Conservation (phyloP, 2,888 invertebrate genomes). For the Herminia tarsipennalis region DNA sequence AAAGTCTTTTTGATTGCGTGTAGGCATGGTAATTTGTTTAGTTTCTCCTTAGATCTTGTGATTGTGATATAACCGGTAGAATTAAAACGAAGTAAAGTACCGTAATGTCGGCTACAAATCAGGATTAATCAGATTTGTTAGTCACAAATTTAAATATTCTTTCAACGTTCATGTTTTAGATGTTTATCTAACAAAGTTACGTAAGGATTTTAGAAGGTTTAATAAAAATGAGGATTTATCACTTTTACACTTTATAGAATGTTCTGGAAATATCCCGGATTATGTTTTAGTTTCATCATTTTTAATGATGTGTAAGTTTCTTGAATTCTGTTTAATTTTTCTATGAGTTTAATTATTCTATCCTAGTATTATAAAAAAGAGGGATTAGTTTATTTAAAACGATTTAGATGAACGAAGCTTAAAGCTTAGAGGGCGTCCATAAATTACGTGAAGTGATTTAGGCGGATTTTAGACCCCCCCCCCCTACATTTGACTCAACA, state of each 20-base stretch:
- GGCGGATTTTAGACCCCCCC: no score
- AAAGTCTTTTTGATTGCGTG: constrained; percentile 4
- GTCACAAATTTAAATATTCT: constrained; percentile 9
- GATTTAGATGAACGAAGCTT: no score
- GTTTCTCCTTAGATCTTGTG: constrained; percentile 10
- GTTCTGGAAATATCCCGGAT: not conserved
- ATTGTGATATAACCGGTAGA: not conserved
- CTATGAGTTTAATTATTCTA: no score
- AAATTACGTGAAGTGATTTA: no score
- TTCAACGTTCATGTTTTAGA: not conserved
- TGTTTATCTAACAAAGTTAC: not conserved
- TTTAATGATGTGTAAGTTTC: no score
- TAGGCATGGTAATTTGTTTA: constrained; percentile 17
- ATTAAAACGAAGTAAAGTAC: constrained; percentile 1
- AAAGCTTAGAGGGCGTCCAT: no score
- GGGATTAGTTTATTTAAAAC: no score
- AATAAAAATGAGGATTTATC: not conserved
- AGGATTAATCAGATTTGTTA: constrained; percentile 13
- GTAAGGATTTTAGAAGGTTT: not conserved
- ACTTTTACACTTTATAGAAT: not conserved
- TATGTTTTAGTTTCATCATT: no score
- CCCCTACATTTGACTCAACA: no score
- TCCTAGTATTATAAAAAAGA: no score
- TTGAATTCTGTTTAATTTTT: no score
- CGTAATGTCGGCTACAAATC: constrained; percentile 11